Evolutionary conservation across 2,888 invertebrate genomes (phyloP).

Genomic region (Eupithecia subumbrata): DNA sequence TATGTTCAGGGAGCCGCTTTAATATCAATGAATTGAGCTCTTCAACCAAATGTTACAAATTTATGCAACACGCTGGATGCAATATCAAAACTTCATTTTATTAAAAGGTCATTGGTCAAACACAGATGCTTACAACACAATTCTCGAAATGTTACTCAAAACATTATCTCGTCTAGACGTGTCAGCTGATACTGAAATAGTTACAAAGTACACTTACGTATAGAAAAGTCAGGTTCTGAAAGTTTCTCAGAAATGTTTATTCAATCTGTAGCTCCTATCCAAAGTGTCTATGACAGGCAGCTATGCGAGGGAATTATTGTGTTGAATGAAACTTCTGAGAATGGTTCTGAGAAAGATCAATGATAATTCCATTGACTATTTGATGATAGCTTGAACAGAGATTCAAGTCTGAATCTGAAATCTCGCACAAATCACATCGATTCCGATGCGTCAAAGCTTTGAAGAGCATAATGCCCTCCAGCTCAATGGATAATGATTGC

Average conservation of each 20-base stretch:
- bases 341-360: background rate
- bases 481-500: conserved; percentile 34
- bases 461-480: conserved; percentile 6
- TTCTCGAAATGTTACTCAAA: background rate
- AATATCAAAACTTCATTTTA: background rate
- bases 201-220: conserved; percentile 19
- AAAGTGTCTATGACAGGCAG: conserved; percentile 33
- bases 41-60: background rate
- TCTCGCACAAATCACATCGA: background rate
- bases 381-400: background rate
- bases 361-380: background rate
- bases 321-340: background rate
- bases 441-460: background rate
- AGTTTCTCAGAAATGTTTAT: conserved; percentile 23
- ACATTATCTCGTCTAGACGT: conserved; percentile 25
- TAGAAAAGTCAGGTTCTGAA: conserved; percentile 11
- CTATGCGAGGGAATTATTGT: background rate
- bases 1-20: background rate
- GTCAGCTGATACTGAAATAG: conserved; percentile 24
- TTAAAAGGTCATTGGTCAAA: background rate
- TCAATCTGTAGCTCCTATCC: background rate
- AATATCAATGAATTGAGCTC: background rate
- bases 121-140: background rate
- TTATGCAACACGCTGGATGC: background rate
- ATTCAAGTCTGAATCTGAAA: background rate